These are phyloP conservation scores for Trichoplax adhaerens DNA, from an alignment of 37 sponge, comb jelly and placozoan species.

Conservation along the genomic window DNA sequence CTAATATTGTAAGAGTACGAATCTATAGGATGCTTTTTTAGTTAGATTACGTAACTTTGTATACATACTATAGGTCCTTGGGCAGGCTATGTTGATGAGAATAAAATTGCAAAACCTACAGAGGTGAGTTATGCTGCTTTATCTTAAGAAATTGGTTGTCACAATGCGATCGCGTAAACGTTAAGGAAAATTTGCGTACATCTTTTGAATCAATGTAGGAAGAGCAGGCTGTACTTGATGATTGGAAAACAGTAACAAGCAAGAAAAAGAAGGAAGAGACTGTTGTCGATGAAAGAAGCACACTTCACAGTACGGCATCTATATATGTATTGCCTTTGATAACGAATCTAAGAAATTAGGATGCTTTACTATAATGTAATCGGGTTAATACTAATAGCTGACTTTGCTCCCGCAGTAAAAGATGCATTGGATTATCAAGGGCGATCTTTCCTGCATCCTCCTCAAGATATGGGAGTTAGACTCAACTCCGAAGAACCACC, in stretches of 20 bases:
- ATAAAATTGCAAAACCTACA: conserved; percentile 61
- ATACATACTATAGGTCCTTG: conserved; percentile 45
- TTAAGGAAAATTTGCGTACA: not conserved
- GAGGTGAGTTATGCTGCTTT: conserved; percentile 13
- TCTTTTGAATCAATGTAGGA: conserved; percentile 18
- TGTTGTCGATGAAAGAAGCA: conserved; percentile 49
- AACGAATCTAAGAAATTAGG: not conserved
- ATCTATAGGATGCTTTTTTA: no score
- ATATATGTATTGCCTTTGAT: not conserved
- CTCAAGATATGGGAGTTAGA: conserved; percentile 72
- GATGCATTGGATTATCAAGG: conserved; percentile 90
- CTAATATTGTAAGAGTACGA: no score
- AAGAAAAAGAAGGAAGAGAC: conserved; percentile 42
- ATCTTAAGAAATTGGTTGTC: not conserved
- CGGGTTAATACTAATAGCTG: not conserved
- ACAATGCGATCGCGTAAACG: not conserved
- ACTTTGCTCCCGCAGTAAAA: conserved; percentile 34
- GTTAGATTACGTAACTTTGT: no score
- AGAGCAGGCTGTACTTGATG: conserved; percentile 61
- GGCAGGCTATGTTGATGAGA: conserved; percentile 71
- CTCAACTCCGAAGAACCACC: conserved; percentile 73
- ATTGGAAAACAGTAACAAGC: conserved; percentile 28
- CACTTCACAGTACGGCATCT: conserved; percentile 53
- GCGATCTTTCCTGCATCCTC: conserved; percentile 81
- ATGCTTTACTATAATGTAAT: not conserved